Percentiles rank a stretch among this genome's conserved stretches.
These are phyloP conservation scores for Dryobates pubescens DNA, from an alignment of 2,797 vertebrate genomes.

Conservation along the genomic window DNA sequence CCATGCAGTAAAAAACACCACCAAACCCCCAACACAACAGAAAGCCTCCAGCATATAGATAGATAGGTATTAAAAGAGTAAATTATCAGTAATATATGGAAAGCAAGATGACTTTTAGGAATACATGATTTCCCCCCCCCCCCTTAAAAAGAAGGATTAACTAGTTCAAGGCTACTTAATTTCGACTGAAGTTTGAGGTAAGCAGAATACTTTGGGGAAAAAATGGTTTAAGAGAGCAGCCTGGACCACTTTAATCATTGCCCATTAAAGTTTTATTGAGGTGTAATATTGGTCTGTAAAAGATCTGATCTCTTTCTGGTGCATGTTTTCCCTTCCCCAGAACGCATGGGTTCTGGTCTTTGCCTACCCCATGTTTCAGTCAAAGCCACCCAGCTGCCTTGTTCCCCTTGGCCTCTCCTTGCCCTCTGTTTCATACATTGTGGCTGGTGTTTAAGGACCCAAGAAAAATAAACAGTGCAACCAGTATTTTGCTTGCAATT, in stretches of 20 bases:
- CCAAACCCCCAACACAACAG: no score
- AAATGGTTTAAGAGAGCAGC: background rate
- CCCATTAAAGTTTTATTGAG: background rate
- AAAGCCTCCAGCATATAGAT: no score
- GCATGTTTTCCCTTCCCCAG: background rate
- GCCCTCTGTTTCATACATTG: background rate
- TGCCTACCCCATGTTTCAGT: background rate
- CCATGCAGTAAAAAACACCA: background rate
- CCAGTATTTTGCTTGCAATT: conserved; percentile 14
- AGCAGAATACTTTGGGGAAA: background rate
- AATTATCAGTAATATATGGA: background rate
- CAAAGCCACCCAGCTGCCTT: background rate
- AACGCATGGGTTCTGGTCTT: background rate
- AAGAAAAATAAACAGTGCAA: background rate
- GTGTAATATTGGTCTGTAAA: background rate
- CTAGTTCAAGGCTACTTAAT: background rate
- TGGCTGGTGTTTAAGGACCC: background rate
- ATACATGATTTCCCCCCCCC: background rate
- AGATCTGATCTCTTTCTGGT: background rate
- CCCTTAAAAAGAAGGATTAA: background rate
- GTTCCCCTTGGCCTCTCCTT: background rate
- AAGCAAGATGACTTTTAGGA: background rate
- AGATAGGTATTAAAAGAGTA: background rate
- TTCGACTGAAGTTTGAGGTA: background rate
- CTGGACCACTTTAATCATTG: background rate